A percentile compares a stretch with the other conserved stretches of the same genome.
phyloP scores from a whole-genome alignment of 2,113 vertebrate species.

The Rhinopithecus roxellana region DNA sequence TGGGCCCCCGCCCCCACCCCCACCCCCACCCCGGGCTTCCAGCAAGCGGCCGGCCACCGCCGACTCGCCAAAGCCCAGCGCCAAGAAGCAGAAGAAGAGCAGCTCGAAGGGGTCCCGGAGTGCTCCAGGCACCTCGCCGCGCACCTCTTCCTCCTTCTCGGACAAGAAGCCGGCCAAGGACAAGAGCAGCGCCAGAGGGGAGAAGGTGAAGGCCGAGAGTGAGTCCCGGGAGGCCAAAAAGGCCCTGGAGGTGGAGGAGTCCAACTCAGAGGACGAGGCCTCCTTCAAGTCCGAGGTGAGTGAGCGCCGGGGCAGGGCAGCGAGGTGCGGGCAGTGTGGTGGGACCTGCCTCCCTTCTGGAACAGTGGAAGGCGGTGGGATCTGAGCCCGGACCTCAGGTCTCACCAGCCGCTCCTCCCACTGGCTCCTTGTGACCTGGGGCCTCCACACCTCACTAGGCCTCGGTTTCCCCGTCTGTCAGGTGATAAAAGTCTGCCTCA shows the following conservation, averaged over 20 bases:
- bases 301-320: no score
- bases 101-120: conserved; percentile 90
- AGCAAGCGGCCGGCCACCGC: conserved; percentile 93
- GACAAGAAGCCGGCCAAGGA: conserved; percentile 96
- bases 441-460: rapidly evolving
- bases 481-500: rapidly evolving
- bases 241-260: conserved; percentile 92
- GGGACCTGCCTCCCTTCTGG: neutral
- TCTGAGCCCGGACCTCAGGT: neutral
- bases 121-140: conserved; percentile 90
- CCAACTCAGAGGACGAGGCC: conserved; percentile 96
- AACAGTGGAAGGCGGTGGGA: no score
- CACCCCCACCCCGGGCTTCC: conserved; percentile 90
- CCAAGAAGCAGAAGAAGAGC: conserved; percentile 96
- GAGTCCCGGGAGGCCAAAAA: conserved; percentile 94
- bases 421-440: neutral
- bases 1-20: conserved; percentile 85
- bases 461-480: neutral
- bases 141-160: conserved; percentile 89
- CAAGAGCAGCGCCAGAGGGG: conserved; percentile 88
- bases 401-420: rapidly evolving
- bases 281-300: conserved; percentile 98
- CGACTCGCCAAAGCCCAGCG: conserved; percentile 95
- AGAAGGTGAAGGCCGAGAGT: conserved; percentile 90
- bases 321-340: no score